A percentile compares a stretch with the other conserved stretches of the same genome.
Conservation (phyloP, 2,888 invertebrate genomes). For the Subacronicta megacephala region DNA sequence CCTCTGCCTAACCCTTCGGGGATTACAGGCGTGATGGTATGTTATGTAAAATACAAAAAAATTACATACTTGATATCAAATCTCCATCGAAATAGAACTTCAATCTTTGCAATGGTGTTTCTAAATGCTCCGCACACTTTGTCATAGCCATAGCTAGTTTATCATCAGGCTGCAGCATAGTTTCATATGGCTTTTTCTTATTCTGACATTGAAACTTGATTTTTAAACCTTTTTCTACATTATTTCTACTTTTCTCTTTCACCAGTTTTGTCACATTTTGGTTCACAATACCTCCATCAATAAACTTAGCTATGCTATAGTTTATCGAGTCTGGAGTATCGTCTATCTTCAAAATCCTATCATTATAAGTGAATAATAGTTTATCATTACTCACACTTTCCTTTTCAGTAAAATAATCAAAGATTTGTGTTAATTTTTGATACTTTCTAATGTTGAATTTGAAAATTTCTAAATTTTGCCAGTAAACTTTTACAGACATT, state of each 20-base stretch:
- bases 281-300: slow-evolving; percentile 81
- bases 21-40: too few relatives aligned
- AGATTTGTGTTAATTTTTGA: slow-evolving; percentile 80
- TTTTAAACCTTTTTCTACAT: slow-evolving; percentile 63
- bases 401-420: slow-evolving; percentile 74
- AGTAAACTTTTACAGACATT: slow-evolving; percentile 82
- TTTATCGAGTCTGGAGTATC: slow-evolving; percentile 81
- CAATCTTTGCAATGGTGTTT: slow-evolving; percentile 74
- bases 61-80: slow-evolving; percentile 69
- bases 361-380: slow-evolving; percentile 78
- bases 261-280: slow-evolving; percentile 66
- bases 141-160: slow-evolving; percentile 78
- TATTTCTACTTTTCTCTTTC: slow-evolving; percentile 24
- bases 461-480: slow-evolving; percentile 78
- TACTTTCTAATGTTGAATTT: slow-evolving; percentile 78
- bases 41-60: not conserved
- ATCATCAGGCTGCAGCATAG: slow-evolving; percentile 68
- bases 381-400: slow-evolving; percentile 73
- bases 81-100: slow-evolving; percentile 89
- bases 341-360: slow-evolving; percentile 73
- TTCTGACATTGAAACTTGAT: slow-evolving; percentile 85
- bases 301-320: slow-evolving; percentile 82
- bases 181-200: slow-evolving; percentile 76
- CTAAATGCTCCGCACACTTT: slow-evolving; percentile 83
- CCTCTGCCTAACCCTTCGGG: too few relatives aligned